Base-by-base conservation (phyloP, 2,888 invertebrate species). In the Thereva unica region DNA sequence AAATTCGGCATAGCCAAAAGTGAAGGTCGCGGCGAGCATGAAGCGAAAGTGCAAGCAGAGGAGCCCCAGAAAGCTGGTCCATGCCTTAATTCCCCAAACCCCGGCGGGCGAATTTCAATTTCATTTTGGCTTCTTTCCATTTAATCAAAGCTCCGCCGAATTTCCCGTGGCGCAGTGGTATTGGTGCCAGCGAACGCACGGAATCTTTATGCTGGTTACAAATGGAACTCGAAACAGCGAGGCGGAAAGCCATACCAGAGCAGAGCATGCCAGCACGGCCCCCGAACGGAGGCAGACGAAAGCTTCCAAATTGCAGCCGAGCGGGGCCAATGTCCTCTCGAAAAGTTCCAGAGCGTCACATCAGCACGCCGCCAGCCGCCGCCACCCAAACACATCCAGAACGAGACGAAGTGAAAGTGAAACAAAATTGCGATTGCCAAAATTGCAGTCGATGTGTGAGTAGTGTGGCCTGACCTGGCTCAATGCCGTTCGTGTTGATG, bases 401-500 rank as follows among this genome's bases (percentile, higher is more conserved):
- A 66, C 23, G 23, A 23, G 23, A 23, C 23, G 44, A 45, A 56
- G 55, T 54, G 47, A 42, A 54, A 45, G 54, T 47, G 63, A 57
- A 61, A 59, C 57, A 59, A 59, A 42, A 63, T 66, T 68, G 68
- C 68, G 23, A 23, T 23, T 23, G 23, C 68, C 49, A 68, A 68
- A 66, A 56, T 66, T 64, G 59, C 45, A 34, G 55, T 40, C 4
- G 45, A 4, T 12, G 10, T 41, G 12, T 52, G 34, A 38, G 49
- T 37, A 42, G 57, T 42, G 64, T 54, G 52, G 69, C 71, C 72
- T 73, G 73, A 74, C 74, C 74, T 74, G 71, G 70, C 68, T 71
- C 72, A 74, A 71, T 70, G 73, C 70, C 69, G 71, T 71, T 71
- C 69, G 66, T 69, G 72, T 72, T 73, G 72, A 69, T 70, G 70